Conservation (phyloP, 2,888 invertebrate genomes). For the Achlya flavicornis region DNA sequence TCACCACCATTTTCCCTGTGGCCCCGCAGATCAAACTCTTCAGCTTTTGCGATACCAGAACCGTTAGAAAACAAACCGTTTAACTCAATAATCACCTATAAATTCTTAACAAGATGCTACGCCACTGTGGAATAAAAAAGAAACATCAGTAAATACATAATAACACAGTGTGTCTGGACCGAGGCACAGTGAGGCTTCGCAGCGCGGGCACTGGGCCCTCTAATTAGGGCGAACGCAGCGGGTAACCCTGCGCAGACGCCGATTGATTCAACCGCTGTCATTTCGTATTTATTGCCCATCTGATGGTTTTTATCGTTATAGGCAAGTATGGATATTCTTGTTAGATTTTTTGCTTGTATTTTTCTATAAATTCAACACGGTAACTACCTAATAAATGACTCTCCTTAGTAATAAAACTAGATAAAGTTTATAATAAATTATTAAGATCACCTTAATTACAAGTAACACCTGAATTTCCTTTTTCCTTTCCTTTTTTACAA, state of each 20-base stretch:
- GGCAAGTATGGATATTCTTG: constrained; percentile 29
- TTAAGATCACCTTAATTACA: no score
- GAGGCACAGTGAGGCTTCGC: constrained; percentile 33
- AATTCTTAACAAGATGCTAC: constrained; percentile 15
- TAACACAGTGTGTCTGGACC: constrained; percentile 52
- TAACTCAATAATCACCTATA: constrained; percentile 12
- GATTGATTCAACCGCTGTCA: constrained; percentile 76
- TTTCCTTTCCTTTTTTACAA: no score
- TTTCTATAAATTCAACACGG: no score
- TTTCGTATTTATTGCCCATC: constrained; percentile 66
- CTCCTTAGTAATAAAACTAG: no score
- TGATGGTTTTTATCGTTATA: constrained; percentile 22
- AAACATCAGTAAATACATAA: constrained; percentile 58
- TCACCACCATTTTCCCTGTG: no score
- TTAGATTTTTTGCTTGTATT: constrained; percentile 13
- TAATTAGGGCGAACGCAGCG: constrained; percentile 61
- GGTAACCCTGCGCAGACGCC: constrained; percentile 44
- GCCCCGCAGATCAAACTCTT: no score
- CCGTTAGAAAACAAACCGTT: not conserved
- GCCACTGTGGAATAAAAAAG: constrained; percentile 28
- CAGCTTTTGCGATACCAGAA: not conserved
- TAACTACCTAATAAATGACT: no score
- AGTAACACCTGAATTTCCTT: no score
- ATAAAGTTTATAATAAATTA: no score
- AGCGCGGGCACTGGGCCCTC: constrained; percentile 37